Percentiles rank a stretch among this genome's conserved stretches.
Conservation (phyloP, 2,797 vertebrate species). For the Martes flavigula region DNA sequence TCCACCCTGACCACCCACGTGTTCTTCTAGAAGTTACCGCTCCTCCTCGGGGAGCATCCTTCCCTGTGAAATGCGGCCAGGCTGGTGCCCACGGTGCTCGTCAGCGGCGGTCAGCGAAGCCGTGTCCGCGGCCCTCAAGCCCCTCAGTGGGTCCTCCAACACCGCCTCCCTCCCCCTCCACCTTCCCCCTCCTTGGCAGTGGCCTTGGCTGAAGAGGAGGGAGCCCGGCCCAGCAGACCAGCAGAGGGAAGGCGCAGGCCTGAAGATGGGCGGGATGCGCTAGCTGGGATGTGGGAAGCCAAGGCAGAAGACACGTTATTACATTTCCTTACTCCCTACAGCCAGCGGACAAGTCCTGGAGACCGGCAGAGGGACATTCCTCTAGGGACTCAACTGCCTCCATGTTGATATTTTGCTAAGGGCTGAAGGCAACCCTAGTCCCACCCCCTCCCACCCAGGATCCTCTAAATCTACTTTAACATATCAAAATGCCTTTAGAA, state of each 20-base stretch:
- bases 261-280: rapidly evolving
- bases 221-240: rapidly evolving
- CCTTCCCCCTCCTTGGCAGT: neutral
- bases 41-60: rapidly evolving
- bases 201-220: neutral
- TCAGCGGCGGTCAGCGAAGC: neutral
- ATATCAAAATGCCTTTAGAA: no score
- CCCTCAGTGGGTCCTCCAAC: neutral
- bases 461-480: no score
- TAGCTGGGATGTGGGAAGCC: neutral
- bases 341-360: no score
- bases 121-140: neutral
- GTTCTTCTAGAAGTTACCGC: neutral
- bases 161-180: neutral
- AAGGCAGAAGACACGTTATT: neutral
- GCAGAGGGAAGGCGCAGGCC: neutral
- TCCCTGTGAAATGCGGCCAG: neutral
- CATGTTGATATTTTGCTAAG: no score
- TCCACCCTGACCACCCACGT: rapidly evolving
- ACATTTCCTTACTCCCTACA: neutral
- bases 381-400: no score
- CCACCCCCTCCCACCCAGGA: no score
- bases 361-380: no score
- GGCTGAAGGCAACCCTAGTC: no score
- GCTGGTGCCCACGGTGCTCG: neutral